Percentiles rank a stretch among this genome's conserved stretches.
These are phyloP conservation scores for Vanessa atalanta DNA, from an alignment of 1,140 invertebrate genomes.

Conservation along the genomic window DNA sequence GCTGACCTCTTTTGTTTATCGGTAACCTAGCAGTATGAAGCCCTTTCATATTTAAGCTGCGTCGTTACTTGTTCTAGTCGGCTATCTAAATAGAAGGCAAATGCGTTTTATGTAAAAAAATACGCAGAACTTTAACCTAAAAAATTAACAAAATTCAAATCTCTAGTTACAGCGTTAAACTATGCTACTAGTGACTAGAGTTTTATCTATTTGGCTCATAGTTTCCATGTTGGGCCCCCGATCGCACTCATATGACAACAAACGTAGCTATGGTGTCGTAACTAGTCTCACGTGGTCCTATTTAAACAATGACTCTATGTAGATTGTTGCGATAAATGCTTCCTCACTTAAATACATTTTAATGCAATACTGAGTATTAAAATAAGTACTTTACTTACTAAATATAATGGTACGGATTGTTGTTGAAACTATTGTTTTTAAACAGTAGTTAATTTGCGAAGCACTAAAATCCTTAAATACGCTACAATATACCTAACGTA, in stretches of 20 bases:
- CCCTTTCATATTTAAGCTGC: too few relatives aligned
- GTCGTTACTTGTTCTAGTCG: too few relatives aligned
- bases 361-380: slow-evolving; percentile 1
- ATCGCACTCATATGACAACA: slow-evolving; percentile 45
- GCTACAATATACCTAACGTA: too few relatives aligned
- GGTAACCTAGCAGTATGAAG: too few relatives aligned
- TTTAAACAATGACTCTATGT: not conserved
- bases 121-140: not conserved
- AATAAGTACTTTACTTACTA: not conserved
- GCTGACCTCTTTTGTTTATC: too few relatives aligned
- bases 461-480: not conserved
- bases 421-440: not conserved
- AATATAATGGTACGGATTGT: not conserved
- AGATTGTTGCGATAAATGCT: not conserved
- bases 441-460: not conserved
- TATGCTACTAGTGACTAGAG: slow-evolving; percentile 44
- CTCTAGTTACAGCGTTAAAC: too few relatives aligned
- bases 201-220: slow-evolving; percentile 73
- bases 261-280: slow-evolving; percentile 25
- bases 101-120: too few relatives aligned
- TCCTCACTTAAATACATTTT: not conserved
- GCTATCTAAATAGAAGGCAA: too few relatives aligned
- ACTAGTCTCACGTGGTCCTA: slow-evolving; percentile 15
- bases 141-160: not conserved
- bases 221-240: slow-evolving; percentile 66